Percentiles rank a stretch among this genome's conserved stretches.
phyloP scores from a whole-genome alignment of 2,888 invertebrate genomes.

The Diplazon laetatorius region DNA sequence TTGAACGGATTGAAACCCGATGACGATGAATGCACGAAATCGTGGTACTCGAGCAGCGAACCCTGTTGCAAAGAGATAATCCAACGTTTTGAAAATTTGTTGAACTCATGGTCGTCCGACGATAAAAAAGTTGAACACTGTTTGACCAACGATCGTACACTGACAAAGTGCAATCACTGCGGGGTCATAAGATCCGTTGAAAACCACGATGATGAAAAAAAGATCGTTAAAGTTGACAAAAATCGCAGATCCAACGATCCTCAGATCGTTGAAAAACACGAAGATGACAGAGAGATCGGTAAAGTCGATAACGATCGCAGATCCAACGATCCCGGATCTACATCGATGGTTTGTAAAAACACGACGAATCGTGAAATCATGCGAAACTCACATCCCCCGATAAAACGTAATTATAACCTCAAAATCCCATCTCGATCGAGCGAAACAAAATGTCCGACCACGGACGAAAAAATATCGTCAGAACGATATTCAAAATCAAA shows the following conservation, averaged over 20 bases:
- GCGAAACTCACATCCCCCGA: slow-evolving; percentile 22
- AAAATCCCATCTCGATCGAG: neutral
- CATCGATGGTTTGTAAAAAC: neutral
- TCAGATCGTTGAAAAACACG: too few species aligned
- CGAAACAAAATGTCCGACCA: neutral
- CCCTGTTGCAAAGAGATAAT: slow-evolving; percentile 60
- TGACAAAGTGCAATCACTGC: slow-evolving; percentile 71
- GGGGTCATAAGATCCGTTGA: slow-evolving; percentile 67
- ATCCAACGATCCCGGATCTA: neutral
- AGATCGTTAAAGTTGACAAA: too few species aligned
- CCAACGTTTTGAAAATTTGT: slow-evolving; percentile 58
- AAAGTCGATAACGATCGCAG: too few species aligned
- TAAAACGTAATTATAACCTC: neutral
- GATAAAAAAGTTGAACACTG: slow-evolving; percentile 58
- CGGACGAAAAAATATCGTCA: slow-evolving; percentile 9
- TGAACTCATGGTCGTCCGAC: slow-evolving; percentile 58
- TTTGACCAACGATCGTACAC: slow-evolving; percentile 61
- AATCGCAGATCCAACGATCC: too few species aligned
- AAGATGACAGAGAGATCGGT: too few species aligned
- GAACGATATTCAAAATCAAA: neutral
- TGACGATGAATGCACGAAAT: slow-evolving; percentile 46
- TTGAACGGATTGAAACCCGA: slow-evolving; percentile 59
- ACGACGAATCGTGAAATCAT: slow-evolving; percentile 25
- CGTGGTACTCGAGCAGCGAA: slow-evolving; percentile 49
- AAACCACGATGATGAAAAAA: too few species aligned